Percentiles rank a stretch among this genome's conserved stretches.
These are phyloP conservation scores for Orchesellides sinensis DNA, from an alignment of 2,888 invertebrate genomes.

Conservation along the genomic window DNA sequence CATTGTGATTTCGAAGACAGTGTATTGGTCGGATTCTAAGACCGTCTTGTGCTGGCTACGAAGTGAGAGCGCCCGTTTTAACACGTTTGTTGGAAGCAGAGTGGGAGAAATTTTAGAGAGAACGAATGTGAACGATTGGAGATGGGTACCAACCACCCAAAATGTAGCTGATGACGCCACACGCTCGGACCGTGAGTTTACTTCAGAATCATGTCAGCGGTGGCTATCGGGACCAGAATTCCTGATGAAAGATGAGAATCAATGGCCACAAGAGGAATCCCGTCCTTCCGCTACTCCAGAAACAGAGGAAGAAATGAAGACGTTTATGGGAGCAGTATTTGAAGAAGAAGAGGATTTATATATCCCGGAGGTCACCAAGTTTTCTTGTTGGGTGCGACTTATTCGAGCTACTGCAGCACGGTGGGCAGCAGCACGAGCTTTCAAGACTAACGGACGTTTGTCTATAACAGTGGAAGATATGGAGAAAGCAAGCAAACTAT, in stretches of 20 bases:
- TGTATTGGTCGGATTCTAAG: slow-evolving; percentile 64
- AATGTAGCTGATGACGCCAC: slow-evolving; percentile 73
- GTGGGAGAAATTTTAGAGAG: slow-evolving; percentile 65
- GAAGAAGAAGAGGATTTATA: background rate
- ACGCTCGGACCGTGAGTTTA: slow-evolving; percentile 44
- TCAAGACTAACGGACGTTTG: background rate
- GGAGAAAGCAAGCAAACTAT: background rate
- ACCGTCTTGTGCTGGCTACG: slow-evolving; percentile 69
- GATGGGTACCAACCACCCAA: slow-evolving; percentile 66
- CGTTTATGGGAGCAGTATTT: background rate
- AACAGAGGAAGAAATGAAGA: background rate
- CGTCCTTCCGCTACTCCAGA: too few species aligned
- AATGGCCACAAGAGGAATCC: slow-evolving; percentile 70
- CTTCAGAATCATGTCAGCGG: background rate
- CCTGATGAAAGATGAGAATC: slow-evolving; percentile 24
- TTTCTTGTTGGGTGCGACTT: slow-evolving; percentile 20
- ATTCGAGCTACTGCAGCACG: slow-evolving; percentile 25
- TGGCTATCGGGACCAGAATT: slow-evolving; percentile 73
- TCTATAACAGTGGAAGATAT: slow-evolving; percentile 5
- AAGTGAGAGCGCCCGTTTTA: slow-evolving; percentile 44
- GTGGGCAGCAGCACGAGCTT: background rate
- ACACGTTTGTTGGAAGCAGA: slow-evolving; percentile 66
- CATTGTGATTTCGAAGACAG: background rate
- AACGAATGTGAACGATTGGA: slow-evolving; percentile 56
- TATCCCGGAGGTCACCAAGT: background rate